Base-by-base conservation (phyloP, 2,797 vertebrate genomes). In the Gambusia yucatana region DNA sequence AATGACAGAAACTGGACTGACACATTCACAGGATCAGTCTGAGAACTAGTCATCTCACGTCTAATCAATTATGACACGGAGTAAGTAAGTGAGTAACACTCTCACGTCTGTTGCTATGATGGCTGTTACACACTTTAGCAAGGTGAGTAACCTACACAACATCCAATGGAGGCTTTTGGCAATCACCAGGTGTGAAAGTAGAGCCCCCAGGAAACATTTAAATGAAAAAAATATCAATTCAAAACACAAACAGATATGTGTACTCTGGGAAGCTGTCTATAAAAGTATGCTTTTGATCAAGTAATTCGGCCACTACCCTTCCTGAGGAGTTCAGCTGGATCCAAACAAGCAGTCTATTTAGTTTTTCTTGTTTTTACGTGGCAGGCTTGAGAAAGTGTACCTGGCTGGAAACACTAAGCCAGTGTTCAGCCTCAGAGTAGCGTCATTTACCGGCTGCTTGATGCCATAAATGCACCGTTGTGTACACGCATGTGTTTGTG, bases 311-410 rank as follows among this genome's bases (percentile, higher is more conserved):
- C 72, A 6, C 73, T 79, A 13, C 87, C 89, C 84, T 83, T 93
- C 91, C 82, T 83, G 77, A 69, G 41, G 50, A 65, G 73, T 33
- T 84, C 82, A 79, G 82, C 73, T 55, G 73, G 77, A 79, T n/a
- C 82, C 50, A 79, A 86, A 94, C 92, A 93, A 86, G 90, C 0
- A 39, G 47, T 14, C 88, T 61, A 90, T 94, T 94, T 91, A 93
- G 86, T 69, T 75, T 86, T 82, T 90, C 92, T 91, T 91, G 89
- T 91, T 89, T 87, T 85, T 92, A 81, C 87, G 84, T 25, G 33
- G 82, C 36, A 67, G 0, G 61, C 84, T 30, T 46, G 72, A 72
- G 73, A 86, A 78, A 72, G 78, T 77, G 78, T 92, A 93, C 92
- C 93, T 91, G 92, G 67, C 57, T 25, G 2, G 20, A 75, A 88